phyloP scores from a whole-genome alignment of 2,888 invertebrate species.

The Nezara viridula region DNA sequence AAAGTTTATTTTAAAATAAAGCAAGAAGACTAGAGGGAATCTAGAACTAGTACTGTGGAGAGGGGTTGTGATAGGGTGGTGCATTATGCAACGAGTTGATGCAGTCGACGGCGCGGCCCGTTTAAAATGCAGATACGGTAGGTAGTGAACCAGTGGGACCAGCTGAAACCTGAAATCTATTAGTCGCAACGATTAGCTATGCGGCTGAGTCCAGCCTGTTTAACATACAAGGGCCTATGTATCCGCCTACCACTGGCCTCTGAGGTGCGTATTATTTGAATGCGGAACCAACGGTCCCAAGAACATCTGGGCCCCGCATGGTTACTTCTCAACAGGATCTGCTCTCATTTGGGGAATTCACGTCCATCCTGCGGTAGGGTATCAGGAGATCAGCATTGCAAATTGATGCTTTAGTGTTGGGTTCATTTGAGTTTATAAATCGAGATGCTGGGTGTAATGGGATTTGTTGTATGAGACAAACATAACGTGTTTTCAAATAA shows the following conservation, averaged over 20 bases:
- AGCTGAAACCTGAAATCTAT: slow-evolving; percentile 30
- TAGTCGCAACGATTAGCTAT: slow-evolving; percentile 4
- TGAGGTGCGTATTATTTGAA: neutral
- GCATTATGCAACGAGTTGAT: slow-evolving; percentile 15
- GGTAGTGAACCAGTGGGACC: neutral
- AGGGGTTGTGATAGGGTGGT: neutral
- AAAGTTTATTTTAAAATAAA: neutral
- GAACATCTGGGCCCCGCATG: neutral
- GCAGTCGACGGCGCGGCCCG: neutral
- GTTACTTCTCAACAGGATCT: neutral
- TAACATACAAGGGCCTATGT: slow-evolving; percentile 2
- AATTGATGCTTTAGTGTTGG: neutral
- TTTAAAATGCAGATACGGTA: slow-evolving; percentile 33
- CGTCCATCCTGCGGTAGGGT: neutral
- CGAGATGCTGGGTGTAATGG: neutral
- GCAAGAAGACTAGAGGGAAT: neutral
- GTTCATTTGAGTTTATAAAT: neutral
- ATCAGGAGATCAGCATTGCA: neutral
- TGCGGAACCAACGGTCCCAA: neutral
- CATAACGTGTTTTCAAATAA: neutral
- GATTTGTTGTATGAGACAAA: neutral
- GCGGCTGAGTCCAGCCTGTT: neutral
- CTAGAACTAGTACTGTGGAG: neutral
- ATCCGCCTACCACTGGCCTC: neutral
- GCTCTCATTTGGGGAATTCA: neutral